Evolutionary conservation across 1,140 invertebrate genomes (phyloP).

Genomic region (Pseudomyrmex concolor): DNA sequence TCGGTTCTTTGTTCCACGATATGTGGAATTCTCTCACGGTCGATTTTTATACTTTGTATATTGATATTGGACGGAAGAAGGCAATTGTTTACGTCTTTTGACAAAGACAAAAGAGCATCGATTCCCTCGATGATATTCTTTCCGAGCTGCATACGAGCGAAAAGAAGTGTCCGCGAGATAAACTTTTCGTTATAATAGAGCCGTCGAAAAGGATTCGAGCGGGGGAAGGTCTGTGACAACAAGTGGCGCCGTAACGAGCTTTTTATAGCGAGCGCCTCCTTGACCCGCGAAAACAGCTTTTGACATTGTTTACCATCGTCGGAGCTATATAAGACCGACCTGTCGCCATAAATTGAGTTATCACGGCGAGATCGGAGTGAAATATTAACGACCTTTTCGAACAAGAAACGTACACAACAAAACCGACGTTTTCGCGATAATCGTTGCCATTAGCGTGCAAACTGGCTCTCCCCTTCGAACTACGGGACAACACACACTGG

Average conservation of each 20-base stretch:
- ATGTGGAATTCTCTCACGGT: not conserved
- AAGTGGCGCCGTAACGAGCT: constrained; percentile 71
- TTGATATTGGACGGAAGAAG: not conserved
- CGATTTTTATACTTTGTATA: not conserved
- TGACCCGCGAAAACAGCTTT: constrained; percentile 70
- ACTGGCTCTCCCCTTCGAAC: not conserved
- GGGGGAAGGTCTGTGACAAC: constrained; percentile 49
- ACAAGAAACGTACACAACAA: constrained; percentile 18
- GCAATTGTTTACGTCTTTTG: constrained; percentile 34
- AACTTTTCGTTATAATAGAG: constrained; percentile 56
- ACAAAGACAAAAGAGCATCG: constrained; percentile 36
- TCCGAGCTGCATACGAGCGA: constrained; percentile 1
- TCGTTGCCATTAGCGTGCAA: constrained; percentile 27
- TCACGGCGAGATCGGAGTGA: constrained; percentile 4
- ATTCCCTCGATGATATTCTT: constrained; percentile 44
- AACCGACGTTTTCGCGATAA: constrained; percentile 35
- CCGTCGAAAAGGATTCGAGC: constrained; percentile 55
- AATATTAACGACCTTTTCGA: constrained; percentile 51
- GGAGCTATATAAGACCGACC: not conserved
- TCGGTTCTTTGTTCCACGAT: constrained; percentile 10
- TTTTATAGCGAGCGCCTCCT: constrained; percentile 69
- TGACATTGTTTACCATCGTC: constrained; percentile 70
- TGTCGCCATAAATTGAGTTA: constrained; percentile 2
- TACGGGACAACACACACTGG: not conserved
- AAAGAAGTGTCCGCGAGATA: constrained; percentile 24